phyloP scores from a whole-genome alignment of 2,797 vertebrate genomes.

The Rhincodon typus region DNA sequence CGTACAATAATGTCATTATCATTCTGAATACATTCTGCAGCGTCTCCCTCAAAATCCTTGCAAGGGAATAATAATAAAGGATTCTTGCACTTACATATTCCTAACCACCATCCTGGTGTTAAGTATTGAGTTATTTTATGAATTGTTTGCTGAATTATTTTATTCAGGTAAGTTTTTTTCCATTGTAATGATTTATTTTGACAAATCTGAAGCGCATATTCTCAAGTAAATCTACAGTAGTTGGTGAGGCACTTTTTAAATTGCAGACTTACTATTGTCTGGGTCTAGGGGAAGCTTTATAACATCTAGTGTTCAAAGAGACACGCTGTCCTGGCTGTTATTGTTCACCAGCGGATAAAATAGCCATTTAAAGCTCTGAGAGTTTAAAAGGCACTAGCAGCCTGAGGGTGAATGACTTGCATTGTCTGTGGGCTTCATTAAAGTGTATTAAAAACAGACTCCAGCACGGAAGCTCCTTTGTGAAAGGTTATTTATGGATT shows the following conservation, averaged over 20 bases:
- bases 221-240: neutral
- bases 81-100: neutral
- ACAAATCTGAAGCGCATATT: neutral
- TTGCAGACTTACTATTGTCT: constrained; percentile 18
- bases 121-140: neutral
- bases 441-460: constrained; percentile 38
- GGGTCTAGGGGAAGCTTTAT: constrained; percentile 16
- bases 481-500: constrained; percentile 36
- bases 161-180: neutral
- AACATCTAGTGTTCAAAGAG: constrained; percentile 34
- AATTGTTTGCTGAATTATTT: neutral
- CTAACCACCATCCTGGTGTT: neutral
- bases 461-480: constrained; percentile 26
- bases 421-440: constrained; percentile 35
- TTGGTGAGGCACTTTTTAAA: neutral
- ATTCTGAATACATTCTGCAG: neutral
- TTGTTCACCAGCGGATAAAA: constrained; percentile 35
- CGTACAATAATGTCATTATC: neutral
- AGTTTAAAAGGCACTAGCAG: constrained; percentile 33
- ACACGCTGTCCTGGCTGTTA: constrained; percentile 19
- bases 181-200: constrained; percentile 16
- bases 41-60: neutral
- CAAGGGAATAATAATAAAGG: too few relatives aligned
- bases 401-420: constrained; percentile 33
- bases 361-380: constrained; percentile 34